phyloP scores from a whole-genome alignment of 2,113 vertebrate genomes.

The Chionis minor region DNA sequence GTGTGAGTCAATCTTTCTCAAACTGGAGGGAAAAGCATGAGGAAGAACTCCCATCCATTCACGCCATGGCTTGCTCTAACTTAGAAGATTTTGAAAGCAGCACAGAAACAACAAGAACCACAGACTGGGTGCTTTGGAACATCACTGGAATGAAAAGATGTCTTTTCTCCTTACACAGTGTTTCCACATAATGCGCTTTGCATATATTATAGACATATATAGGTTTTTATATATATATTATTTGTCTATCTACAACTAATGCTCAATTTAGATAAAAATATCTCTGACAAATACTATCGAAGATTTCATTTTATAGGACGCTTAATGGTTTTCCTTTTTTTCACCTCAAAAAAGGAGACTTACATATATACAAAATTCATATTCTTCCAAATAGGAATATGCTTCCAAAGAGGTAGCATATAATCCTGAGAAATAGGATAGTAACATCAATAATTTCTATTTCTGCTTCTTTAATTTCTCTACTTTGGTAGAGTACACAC shows the following conservation, averaged over 20 bases:
- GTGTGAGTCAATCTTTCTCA: background rate
- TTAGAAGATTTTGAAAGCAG: background rate
- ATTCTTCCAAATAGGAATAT: background rate
- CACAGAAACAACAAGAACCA: background rate
- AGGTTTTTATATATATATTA: background rate
- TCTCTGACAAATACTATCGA: background rate
- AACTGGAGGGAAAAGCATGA: background rate
- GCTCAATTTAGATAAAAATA: background rate
- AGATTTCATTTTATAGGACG: background rate
- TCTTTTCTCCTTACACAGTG: background rate
- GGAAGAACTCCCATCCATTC: background rate
- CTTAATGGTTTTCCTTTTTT: background rate
- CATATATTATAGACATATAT: too few relatives aligned
- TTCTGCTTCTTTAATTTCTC: background rate
- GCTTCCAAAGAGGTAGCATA: too few relatives aligned
- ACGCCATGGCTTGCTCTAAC: background rate
- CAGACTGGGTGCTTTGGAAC: background rate
- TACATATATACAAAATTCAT: background rate
- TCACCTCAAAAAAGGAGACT: background rate
- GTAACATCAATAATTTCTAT: background rate
- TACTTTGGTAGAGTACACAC: background rate
- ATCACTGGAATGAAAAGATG: background rate
- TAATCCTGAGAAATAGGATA: background rate
- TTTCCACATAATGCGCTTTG: background rate
- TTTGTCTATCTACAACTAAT: background rate